Evolutionary conservation across 1,140 invertebrate genomes (phyloP).

Genomic region (Catajapyx aquilonaris): DNA sequence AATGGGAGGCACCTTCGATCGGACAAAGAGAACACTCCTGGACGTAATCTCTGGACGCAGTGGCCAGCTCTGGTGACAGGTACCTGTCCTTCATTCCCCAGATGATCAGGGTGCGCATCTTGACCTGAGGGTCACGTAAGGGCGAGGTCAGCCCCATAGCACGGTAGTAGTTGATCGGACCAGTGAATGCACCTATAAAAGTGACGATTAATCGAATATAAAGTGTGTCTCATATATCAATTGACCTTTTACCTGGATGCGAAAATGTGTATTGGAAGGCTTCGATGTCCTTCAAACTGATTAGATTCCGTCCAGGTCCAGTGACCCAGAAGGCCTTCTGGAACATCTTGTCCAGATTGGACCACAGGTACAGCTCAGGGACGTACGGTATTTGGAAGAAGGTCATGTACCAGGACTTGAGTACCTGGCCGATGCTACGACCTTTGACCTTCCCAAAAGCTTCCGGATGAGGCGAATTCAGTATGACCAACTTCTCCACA

Average conservation of each 20-base stretch:
- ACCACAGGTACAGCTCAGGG: not conserved
- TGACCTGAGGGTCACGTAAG: conserved; percentile 12
- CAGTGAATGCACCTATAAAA: conserved; percentile 28
- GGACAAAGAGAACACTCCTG: conserved; percentile 24
- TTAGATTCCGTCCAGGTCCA: conserved; percentile 14
- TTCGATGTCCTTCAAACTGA: conserved; percentile 34
- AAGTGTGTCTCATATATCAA: conserved; percentile 6
- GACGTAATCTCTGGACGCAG: conserved; percentile 23
- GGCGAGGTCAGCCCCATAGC: conserved; percentile 14
- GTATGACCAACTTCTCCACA: conserved; percentile 31
- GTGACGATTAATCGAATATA: conserved; percentile 7
- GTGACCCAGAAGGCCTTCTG: conserved; percentile 15
- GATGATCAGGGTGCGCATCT: conserved; percentile 24
- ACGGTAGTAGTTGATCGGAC: conserved; percentile 37
- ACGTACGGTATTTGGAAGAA: not conserved
- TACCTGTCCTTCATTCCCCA: conserved; percentile 32
- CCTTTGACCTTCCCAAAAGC: conserved; percentile 22
- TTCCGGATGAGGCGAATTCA: conserved; percentile 29
- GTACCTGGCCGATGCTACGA: no score
- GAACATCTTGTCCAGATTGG: conserved; percentile 9
- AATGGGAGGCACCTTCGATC: conserved; percentile 31
- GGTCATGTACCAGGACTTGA: not conserved
- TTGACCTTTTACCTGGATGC: conserved; percentile 24
- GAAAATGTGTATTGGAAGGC: conserved; percentile 40
- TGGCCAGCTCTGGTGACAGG: conserved; percentile 23